Evolutionary conservation across 2,113 vertebrate genomes (phyloP).

Genomic region (Phylloscopus whistleri): DNA sequence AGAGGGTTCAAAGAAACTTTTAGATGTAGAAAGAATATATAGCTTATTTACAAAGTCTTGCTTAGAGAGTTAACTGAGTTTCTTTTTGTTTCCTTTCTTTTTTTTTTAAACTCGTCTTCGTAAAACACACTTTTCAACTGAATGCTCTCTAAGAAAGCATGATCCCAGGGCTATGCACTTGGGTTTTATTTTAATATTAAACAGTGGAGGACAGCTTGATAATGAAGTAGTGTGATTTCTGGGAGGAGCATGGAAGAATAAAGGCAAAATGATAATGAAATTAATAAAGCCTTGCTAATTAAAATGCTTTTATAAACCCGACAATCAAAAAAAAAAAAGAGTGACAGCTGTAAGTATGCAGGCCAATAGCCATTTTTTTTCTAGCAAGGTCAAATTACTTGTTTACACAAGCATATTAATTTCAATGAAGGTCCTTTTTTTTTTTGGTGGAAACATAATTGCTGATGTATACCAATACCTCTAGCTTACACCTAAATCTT

Average conservation of each 20-base stretch:
- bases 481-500: not conserved
- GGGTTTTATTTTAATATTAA: not conserved
- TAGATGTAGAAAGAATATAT: not conserved
- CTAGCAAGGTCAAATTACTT: not conserved
- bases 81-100: not conserved
- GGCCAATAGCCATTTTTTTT: not conserved
- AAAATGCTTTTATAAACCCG: not conserved
- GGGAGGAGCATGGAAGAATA: not conserved
- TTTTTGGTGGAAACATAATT: not conserved
- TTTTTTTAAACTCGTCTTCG: not conserved
- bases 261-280: not conserved
- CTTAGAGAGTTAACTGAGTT: not conserved
- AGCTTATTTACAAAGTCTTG: not conserved
- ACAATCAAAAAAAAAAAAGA: not conserved
- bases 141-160: not conserved
- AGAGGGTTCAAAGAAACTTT: not conserved
- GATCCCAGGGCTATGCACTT: rapidly evolving
- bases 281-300: not conserved
- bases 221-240: not conserved
- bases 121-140: not conserved
- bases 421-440: not conserved
- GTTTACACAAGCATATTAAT: not conserved
- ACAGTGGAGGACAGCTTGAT: not conserved
- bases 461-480: not conserved
- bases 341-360: not conserved